Evolutionary conservation across 2,797 vertebrate species (phyloP), one percentile per base, ranked within the genome.

Genomic region (Danio albolineatus): DNA sequence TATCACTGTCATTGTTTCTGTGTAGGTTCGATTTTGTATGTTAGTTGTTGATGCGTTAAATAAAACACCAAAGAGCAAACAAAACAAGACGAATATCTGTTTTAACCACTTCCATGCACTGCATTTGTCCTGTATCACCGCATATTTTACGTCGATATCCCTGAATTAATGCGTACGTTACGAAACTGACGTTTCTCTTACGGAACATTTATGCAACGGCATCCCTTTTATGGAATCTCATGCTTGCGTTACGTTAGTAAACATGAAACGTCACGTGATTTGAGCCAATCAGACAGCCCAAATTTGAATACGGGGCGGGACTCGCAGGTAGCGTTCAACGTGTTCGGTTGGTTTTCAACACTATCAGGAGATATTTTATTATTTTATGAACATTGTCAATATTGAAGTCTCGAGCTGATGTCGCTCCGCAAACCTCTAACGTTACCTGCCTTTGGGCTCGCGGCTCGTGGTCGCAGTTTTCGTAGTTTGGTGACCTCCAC

Each of bases 391-490:
- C 38, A 21, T 7, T 6, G 41, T 44, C 4, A 14, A 13, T 17
- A 65, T 36, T 1, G 7, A 54, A 43, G 0, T 19, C 5, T 62
- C 54, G 7, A 9, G 41, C 28, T 59, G 19, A 91, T 93, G 93
- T 88, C 84, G 71, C 38, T 75, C 19, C 53, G 79, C 8, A 89
- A 65, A 78, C n/a, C 81, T 38, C 65, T 72, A 1, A 28, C 28
- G 28, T 28, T 28, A 38, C 28, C 85, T 5, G 73, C 83, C 83
- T 85, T 88, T 62, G 21, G 21, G 2, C 70, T 83, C 41, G 1
- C 73, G 82, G 71, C 61, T 13, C 21, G 85, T 28, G 73, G 80
- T 19, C 28, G 69, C 6, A 48, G 49, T 60, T 10, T 82, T 0
- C 86, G 48, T 44, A 73, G 79, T 28, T 6, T 85, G 36, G 51